Evolutionary conservation across 2,797 vertebrate genomes (phyloP), one percentile per base, ranked within the genome.

Genomic region (Helicolenus hilgendorfi): DNA sequence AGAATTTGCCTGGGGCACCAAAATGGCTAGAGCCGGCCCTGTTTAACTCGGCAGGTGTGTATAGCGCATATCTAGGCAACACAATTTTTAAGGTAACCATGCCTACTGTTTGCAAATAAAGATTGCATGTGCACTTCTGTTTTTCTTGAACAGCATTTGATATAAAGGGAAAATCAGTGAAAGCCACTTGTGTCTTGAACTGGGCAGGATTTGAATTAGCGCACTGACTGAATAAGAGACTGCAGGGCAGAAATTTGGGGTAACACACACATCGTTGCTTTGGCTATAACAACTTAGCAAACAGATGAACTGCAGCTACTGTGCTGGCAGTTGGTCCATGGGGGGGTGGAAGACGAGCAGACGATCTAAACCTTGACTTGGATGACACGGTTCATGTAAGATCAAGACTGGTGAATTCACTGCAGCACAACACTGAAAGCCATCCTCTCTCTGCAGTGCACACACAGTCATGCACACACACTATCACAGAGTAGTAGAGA

Each of bases 331-430:
- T 20, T 55, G n/a, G 20, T 53, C 81, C 68, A 31, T 4, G 10
- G 72, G 81, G 82, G 11, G 36, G n/a, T n/a, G 4, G 64, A 72
- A 11, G 45, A 65, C 35, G 18, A 65, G 20, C 26, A 27, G 29
- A 71, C 18, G 2, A 64, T 83, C 22, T 60, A 72, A 83, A 84
- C 63, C 73, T 69, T 74, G 58, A 72, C 77, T 78, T 60, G 73
- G 67, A 81, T 77, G 77, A 58, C 78, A 88, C 0, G 33, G 78
- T 77, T 90, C 85, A 83, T 70, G 62, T 84, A 77, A 70, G 68
- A 76, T 77, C 72, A 79, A 71, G 62, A 69, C 82, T 75, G 63
- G 78, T 79, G 89, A 70, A 78, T 83, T 93, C 67, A 41, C 81
- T 94, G 92, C 69, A 80, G 78, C 79, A 36, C 27, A 41, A 64